These are phyloP conservation scores for Arrhamphus sclerolepis DNA, from an alignment of 2,797 vertebrate genomes.

Conservation along the genomic window DNA sequence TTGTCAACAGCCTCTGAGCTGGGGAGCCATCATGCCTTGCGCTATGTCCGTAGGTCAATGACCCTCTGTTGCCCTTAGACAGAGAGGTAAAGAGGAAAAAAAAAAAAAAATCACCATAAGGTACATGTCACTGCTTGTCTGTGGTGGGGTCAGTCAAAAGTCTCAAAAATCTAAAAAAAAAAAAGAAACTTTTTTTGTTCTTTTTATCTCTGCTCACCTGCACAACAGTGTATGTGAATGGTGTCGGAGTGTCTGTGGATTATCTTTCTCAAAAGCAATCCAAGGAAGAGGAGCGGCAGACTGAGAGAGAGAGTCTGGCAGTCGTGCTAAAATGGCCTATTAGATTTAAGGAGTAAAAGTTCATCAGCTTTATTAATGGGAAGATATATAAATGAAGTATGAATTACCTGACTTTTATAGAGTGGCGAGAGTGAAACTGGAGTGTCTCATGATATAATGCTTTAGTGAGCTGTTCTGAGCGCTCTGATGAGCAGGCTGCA, in stretches of 20 bases:
- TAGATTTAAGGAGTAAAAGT: conserved; percentile 82
- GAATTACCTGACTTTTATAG: conserved; percentile 83
- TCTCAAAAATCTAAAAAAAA: conserved; percentile 60
- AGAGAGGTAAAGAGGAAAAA: conserved; percentile 42
- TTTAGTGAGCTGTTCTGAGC: conserved; percentile 75
- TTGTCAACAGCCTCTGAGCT: conserved; percentile 91
- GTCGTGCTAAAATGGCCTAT: conserved; percentile 76
- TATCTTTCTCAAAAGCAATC: conserved; percentile 53
- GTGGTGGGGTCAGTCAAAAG: conserved; percentile 69
- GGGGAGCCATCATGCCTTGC: conserved; percentile 90
- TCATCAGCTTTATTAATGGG: conserved; percentile 82
- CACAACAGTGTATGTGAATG: conserved; percentile 56
- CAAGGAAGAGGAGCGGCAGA: conserved; percentile 40
- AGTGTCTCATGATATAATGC: conserved; percentile 80
- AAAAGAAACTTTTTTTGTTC: conserved; percentile 57
- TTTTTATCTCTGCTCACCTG: conserved; percentile 26
- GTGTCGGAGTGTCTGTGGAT: conserved; percentile 50
- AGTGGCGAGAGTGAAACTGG: conserved; percentile 76
- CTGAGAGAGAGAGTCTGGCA: conserved; percentile 46
- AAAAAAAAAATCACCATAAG: conserved; percentile 38
- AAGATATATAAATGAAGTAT: conserved; percentile 81
- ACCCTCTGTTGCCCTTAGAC: conserved; percentile 83
- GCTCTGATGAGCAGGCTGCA: conserved; percentile 70
- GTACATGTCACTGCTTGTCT: conserved; percentile 65
- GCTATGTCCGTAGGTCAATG: conserved; percentile 89